Conservation (phyloP, 2,888 invertebrate species). For the Sericinus montela region DNA sequence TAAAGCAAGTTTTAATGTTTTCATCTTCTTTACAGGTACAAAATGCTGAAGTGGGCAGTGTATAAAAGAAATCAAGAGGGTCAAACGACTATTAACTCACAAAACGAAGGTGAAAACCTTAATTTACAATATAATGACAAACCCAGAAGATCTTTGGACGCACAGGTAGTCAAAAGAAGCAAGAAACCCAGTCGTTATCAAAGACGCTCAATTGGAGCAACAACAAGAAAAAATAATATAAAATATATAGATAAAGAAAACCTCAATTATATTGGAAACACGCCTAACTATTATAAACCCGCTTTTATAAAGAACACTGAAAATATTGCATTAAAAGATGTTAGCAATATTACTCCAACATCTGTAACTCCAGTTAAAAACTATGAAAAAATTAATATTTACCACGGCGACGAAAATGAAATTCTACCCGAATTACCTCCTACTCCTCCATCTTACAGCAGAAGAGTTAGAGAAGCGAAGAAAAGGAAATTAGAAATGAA, state of each 20-base stretch:
- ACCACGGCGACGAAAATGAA: conserved; percentile 46
- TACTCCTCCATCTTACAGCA: conserved; percentile 66
- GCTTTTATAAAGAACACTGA: conserved; percentile 77
- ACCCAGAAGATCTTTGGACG: conserved; percentile 58
- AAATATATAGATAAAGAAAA: conserved; percentile 68
- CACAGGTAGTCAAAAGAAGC: conserved; percentile 60
- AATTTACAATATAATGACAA: conserved; percentile 41
- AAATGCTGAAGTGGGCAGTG: conserved; percentile 83
- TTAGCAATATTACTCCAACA: conserved; percentile 81
- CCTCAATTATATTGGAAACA: conserved; percentile 72
- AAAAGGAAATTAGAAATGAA: conserved; percentile 72
- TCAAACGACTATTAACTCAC: conserved; percentile 36
- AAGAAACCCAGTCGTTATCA: conserved; percentile 71
- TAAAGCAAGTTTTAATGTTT: too few relatives aligned
- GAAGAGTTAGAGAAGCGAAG: conserved; percentile 69
- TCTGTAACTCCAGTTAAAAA: conserved; percentile 56
- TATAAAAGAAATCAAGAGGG: conserved; percentile 67
- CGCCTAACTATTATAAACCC: conserved; percentile 80
- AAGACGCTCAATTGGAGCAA: conserved; percentile 62
- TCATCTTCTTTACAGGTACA: conserved; percentile 47
- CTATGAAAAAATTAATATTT: conserved; percentile 51
- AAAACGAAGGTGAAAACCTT: conserved; percentile 37
- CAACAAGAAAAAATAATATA: conserved; percentile 52
- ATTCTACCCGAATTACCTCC: conserved; percentile 57
- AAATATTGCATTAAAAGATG: conserved; percentile 74